Evolutionary conservation across 35 echinoderm and acorn worm genomes (phyloP), one percentile per base, ranked within the genome.

Genomic region (Ophioderma brevispina): DNA sequence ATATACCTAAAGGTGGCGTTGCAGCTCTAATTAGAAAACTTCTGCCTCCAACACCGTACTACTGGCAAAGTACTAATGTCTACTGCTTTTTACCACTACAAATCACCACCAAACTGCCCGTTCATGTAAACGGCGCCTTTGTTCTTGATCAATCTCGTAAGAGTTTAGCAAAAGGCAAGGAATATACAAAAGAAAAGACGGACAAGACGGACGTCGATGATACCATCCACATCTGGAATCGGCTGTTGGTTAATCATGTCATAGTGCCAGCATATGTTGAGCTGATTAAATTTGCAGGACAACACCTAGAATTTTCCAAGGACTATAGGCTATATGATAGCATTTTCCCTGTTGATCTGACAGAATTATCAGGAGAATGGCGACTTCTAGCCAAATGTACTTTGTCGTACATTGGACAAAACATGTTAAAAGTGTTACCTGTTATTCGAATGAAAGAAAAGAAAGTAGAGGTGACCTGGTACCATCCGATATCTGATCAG

Each of bases 71-170:
- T 8, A 33, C 0, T 25, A 81, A 23, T 28, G 84, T 85, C 8
- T 95, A 83, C 80, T 88, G 89, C 31, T 91, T 95, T 32, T 85
- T 95, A 18, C 94, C 94, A 32, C 76, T 95, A 31, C 94, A 89
- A 1, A 88, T 91, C 8, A 1, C 59, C 40, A 87, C 85, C 18
- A 43, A 83, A 0, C n/a, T 95, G 31, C 94, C 94, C 2, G 89
- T 95, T 21, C 84, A 91, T 82, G 82, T 95, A 0, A 86, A 95
- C 85, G 94, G 94, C 14, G 76, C 78, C 41, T 95, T 95, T 80
- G 85, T 35, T 21, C 59, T 95, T 1, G 94, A 92, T 76, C 39
- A 86, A 43, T 64, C 81, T 42, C 85, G 82, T 31, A 78, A 80
- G 36, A 85, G 76, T 75, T 38, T 94, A 8, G 42, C 33, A 35